Conservation (phyloP, 2,113 vertebrate species). For the Otis tarda region DNA sequence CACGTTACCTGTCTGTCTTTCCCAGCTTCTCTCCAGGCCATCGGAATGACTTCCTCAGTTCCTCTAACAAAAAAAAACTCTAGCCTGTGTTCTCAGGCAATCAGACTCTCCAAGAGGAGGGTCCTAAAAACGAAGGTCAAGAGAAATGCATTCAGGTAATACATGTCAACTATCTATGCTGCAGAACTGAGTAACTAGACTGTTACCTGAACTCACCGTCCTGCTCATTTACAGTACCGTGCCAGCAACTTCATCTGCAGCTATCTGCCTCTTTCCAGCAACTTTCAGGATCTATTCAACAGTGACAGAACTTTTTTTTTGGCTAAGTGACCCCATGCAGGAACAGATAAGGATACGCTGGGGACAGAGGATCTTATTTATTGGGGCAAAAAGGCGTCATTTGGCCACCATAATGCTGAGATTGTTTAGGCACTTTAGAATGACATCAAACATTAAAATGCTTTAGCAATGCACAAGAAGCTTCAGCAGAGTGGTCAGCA, state of each 20-base stretch:
- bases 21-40: background rate
- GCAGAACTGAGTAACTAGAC: background rate
- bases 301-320: background rate
- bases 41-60: background rate
- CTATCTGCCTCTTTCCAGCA: background rate
- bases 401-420: rapidly evolving
- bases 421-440: background rate
- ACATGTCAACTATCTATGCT: background rate
- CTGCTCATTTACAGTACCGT: background rate
- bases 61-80: background rate
- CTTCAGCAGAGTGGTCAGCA: background rate
- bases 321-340: background rate
- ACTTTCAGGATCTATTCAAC: background rate
- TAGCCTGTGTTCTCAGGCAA: background rate
- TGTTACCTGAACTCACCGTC: background rate
- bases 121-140: background rate
- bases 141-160: background rate
- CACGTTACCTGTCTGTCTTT: too few relatives aligned
- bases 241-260: background rate
- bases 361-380: background rate
- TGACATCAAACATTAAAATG: background rate
- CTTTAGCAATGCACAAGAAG: background rate
- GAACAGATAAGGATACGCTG: background rate
- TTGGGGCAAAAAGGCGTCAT: background rate
- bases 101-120: background rate